Conservation (phyloP, 1,140 invertebrate genomes). For the Drosophila pruinosa region DNA sequence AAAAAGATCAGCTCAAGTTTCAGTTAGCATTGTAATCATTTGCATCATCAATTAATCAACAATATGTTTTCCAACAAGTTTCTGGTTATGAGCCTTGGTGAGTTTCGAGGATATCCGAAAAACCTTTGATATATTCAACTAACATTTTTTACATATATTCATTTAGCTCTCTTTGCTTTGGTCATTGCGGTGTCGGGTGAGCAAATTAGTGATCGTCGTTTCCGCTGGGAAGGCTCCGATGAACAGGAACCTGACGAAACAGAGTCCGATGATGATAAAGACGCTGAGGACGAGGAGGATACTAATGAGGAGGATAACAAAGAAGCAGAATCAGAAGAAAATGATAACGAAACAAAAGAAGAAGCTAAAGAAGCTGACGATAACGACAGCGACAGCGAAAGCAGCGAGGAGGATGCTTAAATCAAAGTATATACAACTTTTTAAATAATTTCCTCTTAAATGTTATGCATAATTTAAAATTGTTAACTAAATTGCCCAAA, state of each 20-base stretch:
- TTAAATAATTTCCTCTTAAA: slow-evolving; percentile 1
- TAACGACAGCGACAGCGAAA: not conserved
- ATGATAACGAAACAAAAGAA: not conserved
- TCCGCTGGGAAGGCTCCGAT: slow-evolving; percentile 45
- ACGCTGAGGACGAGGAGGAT: not conserved
- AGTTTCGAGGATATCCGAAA: slow-evolving; percentile 4
- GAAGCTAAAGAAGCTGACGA: not conserved
- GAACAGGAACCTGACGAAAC: slow-evolving; percentile 3
- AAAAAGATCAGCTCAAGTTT: slow-evolving; percentile 33
- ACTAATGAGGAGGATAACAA: not conserved
- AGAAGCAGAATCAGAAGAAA: not conserved
- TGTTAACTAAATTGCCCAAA: slow-evolving; percentile 1
- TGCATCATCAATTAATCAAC: slow-evolving; percentile 21
- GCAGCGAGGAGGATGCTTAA: slow-evolving; percentile 2
- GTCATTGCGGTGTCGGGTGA: slow-evolving; percentile 33
- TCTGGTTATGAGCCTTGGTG: slow-evolving; percentile 53
- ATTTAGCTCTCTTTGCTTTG: slow-evolving; percentile 51
- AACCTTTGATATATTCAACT: too few species aligned
- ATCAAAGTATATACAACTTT: not conserved
- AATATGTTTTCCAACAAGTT: slow-evolving; percentile 60
- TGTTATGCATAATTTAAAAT: slow-evolving; percentile 1
- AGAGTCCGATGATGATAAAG: not conserved
- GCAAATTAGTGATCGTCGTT: slow-evolving; percentile 61
- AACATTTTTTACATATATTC: not conserved
- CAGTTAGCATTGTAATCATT: slow-evolving; percentile 41